Percentiles rank a stretch among this genome's conserved stretches.
Evolutionary conservation across 1,140 invertebrate genomes (phyloP).

Genomic region (Drosophila lacteicornis): DNA sequence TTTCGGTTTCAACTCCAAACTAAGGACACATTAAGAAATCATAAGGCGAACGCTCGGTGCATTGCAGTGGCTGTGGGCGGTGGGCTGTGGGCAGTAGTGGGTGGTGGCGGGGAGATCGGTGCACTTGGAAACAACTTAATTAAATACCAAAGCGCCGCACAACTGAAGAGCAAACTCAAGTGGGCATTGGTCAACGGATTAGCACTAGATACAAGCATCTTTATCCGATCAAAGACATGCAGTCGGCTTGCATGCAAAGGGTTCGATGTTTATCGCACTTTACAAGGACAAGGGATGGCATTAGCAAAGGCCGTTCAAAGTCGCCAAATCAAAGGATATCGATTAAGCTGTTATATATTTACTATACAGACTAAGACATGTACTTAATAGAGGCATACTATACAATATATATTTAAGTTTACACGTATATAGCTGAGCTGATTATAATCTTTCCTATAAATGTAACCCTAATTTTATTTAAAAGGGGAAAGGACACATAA

Average conservation of each 20-base stretch:
- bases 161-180: constrained; percentile 64
- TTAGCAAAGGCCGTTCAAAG: constrained; percentile 11
- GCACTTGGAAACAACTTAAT: constrained; percentile 38
- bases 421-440: constrained; percentile 8
- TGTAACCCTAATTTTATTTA: background rate
- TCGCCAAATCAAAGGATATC: constrained; percentile 15
- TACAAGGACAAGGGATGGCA: constrained; percentile 19
- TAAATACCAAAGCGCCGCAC: constrained; percentile 49
- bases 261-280: constrained; percentile 13
- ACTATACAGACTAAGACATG: constrained; percentile 9
- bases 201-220: constrained; percentile 40
- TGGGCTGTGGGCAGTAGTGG: constrained; percentile 8
- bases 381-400: constrained; percentile 33
- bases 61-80: constrained; percentile 29
- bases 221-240: constrained; percentile 40
- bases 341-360: constrained; percentile 30
- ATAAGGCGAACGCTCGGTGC: constrained; percentile 79
- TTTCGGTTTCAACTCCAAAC: constrained; percentile 61
- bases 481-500: background rate
- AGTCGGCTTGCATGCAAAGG: constrained; percentile 37
- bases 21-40: constrained; percentile 68
- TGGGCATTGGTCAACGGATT: constrained; percentile 45
- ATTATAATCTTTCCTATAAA: background rate
- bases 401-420: constrained; percentile 9
- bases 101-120: constrained; percentile 40